Evolutionary conservation across 1,140 invertebrate species (phyloP).

Genomic region (Octopus bimaculoides): DNA sequence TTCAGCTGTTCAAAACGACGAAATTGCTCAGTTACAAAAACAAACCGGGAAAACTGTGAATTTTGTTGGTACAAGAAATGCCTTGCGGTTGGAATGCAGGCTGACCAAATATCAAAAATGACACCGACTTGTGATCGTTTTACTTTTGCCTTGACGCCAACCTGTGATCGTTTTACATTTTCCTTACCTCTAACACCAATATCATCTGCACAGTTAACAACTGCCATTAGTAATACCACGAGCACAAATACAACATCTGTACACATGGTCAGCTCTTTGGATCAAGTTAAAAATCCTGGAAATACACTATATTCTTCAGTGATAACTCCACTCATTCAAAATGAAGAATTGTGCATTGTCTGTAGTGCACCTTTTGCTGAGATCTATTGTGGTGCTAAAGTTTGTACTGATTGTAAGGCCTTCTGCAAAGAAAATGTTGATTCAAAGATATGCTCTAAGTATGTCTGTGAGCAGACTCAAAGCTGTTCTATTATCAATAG

Average conservation of each 20-base stretch:
- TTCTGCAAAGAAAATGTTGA: background rate
- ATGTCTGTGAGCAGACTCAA: background rate
- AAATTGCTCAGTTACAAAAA: background rate
- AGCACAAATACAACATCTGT: too few relatives aligned
- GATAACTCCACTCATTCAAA: background rate
- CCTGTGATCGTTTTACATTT: too few relatives aligned
- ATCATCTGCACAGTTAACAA: too few relatives aligned
- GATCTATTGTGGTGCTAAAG: background rate
- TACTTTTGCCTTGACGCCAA: too few relatives aligned
- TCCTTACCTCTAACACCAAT: too few relatives aligned
- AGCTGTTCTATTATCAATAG: background rate
- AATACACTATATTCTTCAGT: too few relatives aligned
- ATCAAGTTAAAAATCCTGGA: too few relatives aligned
- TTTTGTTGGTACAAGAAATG: slow-evolving; percentile 5
- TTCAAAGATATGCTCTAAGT: background rate
- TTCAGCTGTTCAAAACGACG: background rate
- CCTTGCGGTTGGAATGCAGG: background rate
- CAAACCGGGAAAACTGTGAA: background rate
- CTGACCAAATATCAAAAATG: too few relatives aligned
- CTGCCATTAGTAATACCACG: too few relatives aligned
- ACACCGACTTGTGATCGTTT: too few relatives aligned
- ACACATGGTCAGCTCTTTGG: too few relatives aligned
- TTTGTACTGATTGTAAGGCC: background rate
- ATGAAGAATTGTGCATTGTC: background rate
- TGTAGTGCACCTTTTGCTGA: background rate